A percentile compares a stretch with the other conserved stretches of the same genome.
Evolutionary conservation across 2,888 invertebrate species (phyloP).

Genomic region (Camptogramma bilineatum): DNA sequence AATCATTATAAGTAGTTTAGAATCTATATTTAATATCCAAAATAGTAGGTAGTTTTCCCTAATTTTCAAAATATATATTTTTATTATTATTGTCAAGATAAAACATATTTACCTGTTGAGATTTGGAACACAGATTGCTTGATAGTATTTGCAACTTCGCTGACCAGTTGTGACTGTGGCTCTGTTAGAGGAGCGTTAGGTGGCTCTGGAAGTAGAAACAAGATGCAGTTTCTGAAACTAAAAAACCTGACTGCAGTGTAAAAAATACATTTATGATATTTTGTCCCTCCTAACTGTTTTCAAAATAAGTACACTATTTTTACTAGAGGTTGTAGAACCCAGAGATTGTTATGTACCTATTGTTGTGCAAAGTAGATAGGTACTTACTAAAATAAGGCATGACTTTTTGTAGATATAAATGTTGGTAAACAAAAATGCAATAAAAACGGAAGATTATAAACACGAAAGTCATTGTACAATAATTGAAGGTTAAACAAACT

Average conservation of each 20-base stretch:
- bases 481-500: no score
- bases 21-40: no score
- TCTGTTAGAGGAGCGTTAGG: conserved; percentile 88
- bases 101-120: conserved; percentile 87
- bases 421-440: background rate
- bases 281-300: no score
- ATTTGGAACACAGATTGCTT: conserved; percentile 93
- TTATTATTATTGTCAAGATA: background rate
- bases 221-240: no score
- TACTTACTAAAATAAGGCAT: background rate
- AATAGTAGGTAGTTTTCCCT: no score
- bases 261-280: no score
- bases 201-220: conserved; percentile 84
- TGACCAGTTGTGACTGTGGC: conserved; percentile 89
- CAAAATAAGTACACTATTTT: no score
- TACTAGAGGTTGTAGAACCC: no score
- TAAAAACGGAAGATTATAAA: conserved; percentile 14
- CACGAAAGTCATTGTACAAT: conserved; percentile 35
- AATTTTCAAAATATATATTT: no score
- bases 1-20: no score
- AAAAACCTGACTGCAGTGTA: conserved; percentile 4
- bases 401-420: background rate
- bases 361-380: background rate
- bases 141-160: conserved; percentile 90
- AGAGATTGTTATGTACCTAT: background rate